These are phyloP conservation scores for Phrynocephalus versicolor DNA, from an alignment of 2,113 vertebrate species.

Conservation along the genomic window DNA sequence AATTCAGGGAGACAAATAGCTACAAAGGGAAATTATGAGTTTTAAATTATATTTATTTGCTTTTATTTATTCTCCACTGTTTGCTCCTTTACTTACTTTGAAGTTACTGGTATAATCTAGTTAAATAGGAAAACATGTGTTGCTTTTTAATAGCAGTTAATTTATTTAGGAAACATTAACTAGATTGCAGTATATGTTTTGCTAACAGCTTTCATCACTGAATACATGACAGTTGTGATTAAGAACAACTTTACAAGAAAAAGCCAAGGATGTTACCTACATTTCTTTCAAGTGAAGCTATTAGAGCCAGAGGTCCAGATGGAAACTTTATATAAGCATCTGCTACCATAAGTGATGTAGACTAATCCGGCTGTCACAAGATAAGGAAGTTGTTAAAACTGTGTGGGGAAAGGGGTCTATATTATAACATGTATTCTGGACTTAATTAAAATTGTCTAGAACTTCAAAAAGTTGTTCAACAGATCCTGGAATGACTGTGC, in stretches of 20 bases:
- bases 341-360: neutral
- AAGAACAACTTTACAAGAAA: neutral
- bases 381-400: neutral
- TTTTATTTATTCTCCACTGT: neutral
- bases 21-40: neutral
- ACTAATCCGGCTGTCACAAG: conserved; percentile 20
- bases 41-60: neutral
- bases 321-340: neutral
- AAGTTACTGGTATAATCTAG: neutral
- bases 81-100: neutral
- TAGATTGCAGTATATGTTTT: conserved; percentile 46
- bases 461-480: too few species aligned
- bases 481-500: too few species aligned
- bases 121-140: neutral
- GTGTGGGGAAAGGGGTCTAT: conserved; percentile 1
- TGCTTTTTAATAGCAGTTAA: neutral
- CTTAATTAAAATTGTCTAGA: conserved; percentile 1
- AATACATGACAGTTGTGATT: conserved; percentile 15
- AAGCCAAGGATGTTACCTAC: neutral
- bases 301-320: conserved; percentile 35
- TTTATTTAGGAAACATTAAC: conserved; percentile 10
- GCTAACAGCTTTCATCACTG: neutral
- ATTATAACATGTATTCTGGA: neutral
- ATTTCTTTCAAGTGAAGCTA: neutral
- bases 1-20: neutral